Conservation (phyloP, 2,888 invertebrate genomes). For the Scrobipalpa costella region DNA sequence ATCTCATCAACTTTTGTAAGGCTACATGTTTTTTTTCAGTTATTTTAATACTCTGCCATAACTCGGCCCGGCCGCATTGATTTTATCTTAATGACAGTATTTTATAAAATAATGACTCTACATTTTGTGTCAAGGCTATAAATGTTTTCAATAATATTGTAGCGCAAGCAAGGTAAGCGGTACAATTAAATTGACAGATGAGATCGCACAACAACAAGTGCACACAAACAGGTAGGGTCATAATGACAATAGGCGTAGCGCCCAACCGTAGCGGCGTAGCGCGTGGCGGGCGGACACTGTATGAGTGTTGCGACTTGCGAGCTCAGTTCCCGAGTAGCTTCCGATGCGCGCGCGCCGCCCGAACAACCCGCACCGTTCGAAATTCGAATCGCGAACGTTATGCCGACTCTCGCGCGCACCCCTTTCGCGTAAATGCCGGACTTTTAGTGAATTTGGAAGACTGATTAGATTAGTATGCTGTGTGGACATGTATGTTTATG, state of each 20-base stretch:
- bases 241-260: constrained; percentile 65
- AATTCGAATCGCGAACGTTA: constrained; percentile 48
- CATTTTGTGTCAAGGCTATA: constrained; percentile 3
- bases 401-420: constrained; percentile 48
- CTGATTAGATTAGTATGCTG: constrained; percentile 37
- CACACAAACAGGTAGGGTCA: constrained; percentile 51
- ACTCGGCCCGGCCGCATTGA: not conserved
- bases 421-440: constrained; percentile 19
- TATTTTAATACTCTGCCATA: not conserved
- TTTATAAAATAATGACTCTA: not conserved
- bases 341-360: constrained; percentile 66
- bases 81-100: not conserved
- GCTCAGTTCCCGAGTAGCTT: constrained; percentile 66
- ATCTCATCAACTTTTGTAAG: too few relatives aligned
- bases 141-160: constrained; percentile 4
- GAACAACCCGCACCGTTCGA: constrained; percentile 41
- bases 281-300: constrained; percentile 42
- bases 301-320: not conserved
- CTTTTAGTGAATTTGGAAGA: constrained; percentile 25
- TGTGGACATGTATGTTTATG: constrained; percentile 49
- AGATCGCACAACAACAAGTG: constrained; percentile 42
- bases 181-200: constrained; percentile 21
- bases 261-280: constrained; percentile 62
- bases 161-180: constrained; percentile 15
- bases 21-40: too few relatives aligned